A percentile compares a stretch with the other conserved stretches of the same genome.
Evolutionary conservation across 2,113 vertebrate species (phyloP).

Genomic region (Chloroceryle aenea): DNA sequence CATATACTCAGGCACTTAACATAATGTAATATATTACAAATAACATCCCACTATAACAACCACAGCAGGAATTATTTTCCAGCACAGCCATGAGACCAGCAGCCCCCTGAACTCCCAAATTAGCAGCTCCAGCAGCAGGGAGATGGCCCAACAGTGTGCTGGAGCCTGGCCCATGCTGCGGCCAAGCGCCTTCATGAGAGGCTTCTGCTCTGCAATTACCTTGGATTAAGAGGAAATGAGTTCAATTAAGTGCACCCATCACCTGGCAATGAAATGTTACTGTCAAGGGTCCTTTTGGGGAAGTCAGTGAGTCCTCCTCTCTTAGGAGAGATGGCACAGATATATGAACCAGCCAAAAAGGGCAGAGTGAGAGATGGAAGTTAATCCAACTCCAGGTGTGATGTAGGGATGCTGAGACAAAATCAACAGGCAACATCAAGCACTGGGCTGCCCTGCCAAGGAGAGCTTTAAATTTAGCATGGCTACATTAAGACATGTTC

Average conservation of each 20-base stretch:
- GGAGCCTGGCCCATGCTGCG: not conserved
- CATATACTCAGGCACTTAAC: not conserved
- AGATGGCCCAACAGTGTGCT: not conserved
- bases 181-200: rapidly evolving
- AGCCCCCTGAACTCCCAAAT: not conserved
- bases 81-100: not conserved
- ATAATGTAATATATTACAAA: not conserved
- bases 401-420: not conserved
- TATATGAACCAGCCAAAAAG: not conserved
- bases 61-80: not conserved
- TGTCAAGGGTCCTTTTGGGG: not conserved
- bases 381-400: not conserved
- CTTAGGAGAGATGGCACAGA: not conserved
- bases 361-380: not conserved
- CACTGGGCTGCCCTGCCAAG: not conserved
- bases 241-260: not conserved
- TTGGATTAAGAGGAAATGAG: not conserved
- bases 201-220: not conserved
- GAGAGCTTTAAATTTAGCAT: not conserved
- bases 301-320: not conserved
- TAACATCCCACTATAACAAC: not conserved
- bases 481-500: rapidly evolving
- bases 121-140: not conserved
- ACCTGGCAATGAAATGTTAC: not conserved
- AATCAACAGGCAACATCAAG: rapidly evolving